These are phyloP conservation scores for Pelobates fuscus DNA, from an alignment of 2,113 vertebrate genomes.

Conservation along the genomic window DNA sequence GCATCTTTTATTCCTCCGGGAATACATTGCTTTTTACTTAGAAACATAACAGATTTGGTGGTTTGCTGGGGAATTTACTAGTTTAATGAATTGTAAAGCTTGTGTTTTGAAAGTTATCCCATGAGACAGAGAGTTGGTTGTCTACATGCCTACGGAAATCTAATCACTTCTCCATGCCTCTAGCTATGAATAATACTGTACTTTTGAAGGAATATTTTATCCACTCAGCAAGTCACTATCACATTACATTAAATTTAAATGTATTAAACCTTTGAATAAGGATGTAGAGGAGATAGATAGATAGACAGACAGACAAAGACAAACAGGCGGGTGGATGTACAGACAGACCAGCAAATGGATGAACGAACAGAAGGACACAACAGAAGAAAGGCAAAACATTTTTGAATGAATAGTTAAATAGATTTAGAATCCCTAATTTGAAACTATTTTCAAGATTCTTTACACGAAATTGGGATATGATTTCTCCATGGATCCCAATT, in stretches of 20 bases:
- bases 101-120: conserved; percentile 28
- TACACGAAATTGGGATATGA: too few species aligned
- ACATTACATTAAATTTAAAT: background rate
- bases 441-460: too few species aligned
- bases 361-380: too few species aligned
- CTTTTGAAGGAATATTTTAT: background rate
- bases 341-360: too few species aligned
- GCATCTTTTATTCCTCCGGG: conserved; percentile 3
- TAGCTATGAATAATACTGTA: conserved; percentile 20
- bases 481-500: too few species aligned
- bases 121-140: conserved; percentile 1
- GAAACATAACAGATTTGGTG: conserved; percentile 30
- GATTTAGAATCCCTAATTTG: too few species aligned
- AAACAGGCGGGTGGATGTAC: too few species aligned
- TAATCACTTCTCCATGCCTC: conserved; percentile 20
- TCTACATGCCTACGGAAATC: conserved; percentile 25
- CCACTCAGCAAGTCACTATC: background rate
- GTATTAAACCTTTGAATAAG: too few species aligned
- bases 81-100: conserved; percentile 40
- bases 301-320: too few species aligned
- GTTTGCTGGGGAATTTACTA: conserved; percentile 34
- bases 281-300: too few species aligned
- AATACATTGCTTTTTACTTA: conserved; percentile 16
- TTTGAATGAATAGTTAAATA: too few species aligned
- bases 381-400: too few species aligned